Evolutionary conservation across 2,888 invertebrate species (phyloP).

Genomic region (Neoaliturus tenellus): DNA sequence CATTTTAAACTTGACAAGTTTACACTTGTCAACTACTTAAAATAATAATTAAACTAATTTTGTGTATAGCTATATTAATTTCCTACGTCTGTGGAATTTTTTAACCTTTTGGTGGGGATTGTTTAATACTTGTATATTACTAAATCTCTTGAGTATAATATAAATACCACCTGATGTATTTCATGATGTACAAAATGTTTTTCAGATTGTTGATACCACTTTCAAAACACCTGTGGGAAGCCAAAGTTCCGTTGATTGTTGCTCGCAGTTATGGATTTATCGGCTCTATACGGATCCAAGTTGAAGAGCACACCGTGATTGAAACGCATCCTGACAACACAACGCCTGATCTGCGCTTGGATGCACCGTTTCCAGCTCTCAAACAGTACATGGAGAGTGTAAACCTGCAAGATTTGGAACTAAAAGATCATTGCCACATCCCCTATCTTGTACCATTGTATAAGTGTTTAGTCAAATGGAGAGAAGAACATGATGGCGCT

Average conservation of each 20-base stretch:
- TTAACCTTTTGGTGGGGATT: no score
- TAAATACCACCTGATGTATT: no score
- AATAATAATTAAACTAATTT: no score
- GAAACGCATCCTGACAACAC: conserved; percentile 98
- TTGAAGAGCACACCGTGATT: conserved; percentile 74
- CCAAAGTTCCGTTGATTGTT: conserved; percentile 89
- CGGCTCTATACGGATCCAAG: conserved; percentile 92
- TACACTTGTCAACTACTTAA: no score
- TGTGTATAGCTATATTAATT: no score
- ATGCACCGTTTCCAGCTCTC: conserved; percentile 89
- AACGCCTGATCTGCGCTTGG: conserved; percentile 88
- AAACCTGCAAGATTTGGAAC: conserved; percentile 82
- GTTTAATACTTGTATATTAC: no score
- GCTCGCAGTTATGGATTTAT: conserved; percentile 95
- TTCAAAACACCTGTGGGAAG: conserved; percentile 88
- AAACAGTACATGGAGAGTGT: conserved; percentile 83
- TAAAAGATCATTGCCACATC: conserved; percentile 88
- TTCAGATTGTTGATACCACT: conserved; percentile 82
- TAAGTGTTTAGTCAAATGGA: conserved; percentile 89
- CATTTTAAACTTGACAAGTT: no score
- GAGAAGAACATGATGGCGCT: conserved; percentile 75
- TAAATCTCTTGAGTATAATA: no score
- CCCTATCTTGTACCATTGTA: conserved; percentile 93
- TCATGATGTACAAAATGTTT: no score
- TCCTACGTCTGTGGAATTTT: no score